Evolutionary conservation across 2,797 vertebrate genomes (phyloP).

Genomic region (Tadarida brasiliensis): DNA sequence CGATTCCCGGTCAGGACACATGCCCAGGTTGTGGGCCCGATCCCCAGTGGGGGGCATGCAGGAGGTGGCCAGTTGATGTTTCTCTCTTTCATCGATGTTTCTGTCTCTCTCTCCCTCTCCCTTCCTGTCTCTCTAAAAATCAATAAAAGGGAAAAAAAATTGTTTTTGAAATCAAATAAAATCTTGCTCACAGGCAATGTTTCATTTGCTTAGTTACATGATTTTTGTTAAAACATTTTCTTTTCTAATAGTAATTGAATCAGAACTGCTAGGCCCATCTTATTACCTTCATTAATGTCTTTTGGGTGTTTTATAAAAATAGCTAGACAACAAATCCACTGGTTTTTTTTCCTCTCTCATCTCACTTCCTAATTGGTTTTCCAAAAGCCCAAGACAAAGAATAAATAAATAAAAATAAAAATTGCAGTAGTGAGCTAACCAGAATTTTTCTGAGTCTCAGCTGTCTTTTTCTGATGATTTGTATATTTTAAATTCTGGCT

Average conservation of each 20-base stretch:
- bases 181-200: not conserved
- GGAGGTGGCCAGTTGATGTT: too few relatives aligned
- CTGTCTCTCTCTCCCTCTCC: too few relatives aligned
- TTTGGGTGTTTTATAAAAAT: constrained; percentile 22
- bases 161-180: not conserved
- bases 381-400: not conserved
- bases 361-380: constrained; percentile 21
- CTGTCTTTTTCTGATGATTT: constrained; percentile 27
- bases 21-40: too few relatives aligned
- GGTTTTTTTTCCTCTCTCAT: not conserved
- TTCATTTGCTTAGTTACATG: constrained; percentile 23
- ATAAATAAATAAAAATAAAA: not conserved
- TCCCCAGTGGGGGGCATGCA: too few relatives aligned
- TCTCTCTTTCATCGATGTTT: too few relatives aligned
- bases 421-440: not conserved
- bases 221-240: constrained; percentile 41
- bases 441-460: constrained; percentile 7
- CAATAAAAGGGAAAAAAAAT: too few relatives aligned
- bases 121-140: too few relatives aligned
- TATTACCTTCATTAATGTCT: constrained; percentile 38
- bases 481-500: constrained; percentile 55
- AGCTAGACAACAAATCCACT: constrained; percentile 4
- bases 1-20: too few relatives aligned
- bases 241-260: constrained; percentile 59
- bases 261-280: not conserved